Base-by-base conservation (phyloP, 1,140 invertebrate genomes). In the Leptestheria dahalacensis region DNA sequence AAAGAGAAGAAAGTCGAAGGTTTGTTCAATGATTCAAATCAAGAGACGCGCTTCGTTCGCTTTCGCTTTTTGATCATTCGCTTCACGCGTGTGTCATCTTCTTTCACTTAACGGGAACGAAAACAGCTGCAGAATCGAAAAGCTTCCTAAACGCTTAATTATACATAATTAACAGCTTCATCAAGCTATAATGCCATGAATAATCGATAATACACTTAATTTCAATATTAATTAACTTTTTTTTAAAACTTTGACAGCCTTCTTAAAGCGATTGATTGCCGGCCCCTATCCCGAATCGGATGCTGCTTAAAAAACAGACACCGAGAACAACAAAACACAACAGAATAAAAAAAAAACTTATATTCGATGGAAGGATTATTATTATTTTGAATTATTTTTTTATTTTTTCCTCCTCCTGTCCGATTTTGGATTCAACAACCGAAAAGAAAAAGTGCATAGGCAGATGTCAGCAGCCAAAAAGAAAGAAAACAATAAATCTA, bases 251-350 rank as follows among this genome's bases (percentile, higher is more conserved):
- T 48, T 60, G 64, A 1, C 63, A 73, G 71, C 69, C 15, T 72
- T 73, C 64, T 57, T 71, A 56, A 71, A 71, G 66, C 66, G 65
- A 33, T 49, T 73, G 28, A 65, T 73, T 57, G 70, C 72, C 48
- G 71, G 71, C 55, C 71, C 71, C 55, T 72, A 62, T 66, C 71
- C 71, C n/a, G 69, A 55, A 2, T 15, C 21, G 21, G 52, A 54
- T 41, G 33, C 33, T 41, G 6, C n/a, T n/a, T n/a, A n/a, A 51
- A 24, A 54, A 54, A 54, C 20, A 54, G 24, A 24, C 24, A 23
- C 20, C 12, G 20, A 55, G 11, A 41, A 28, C 28, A 41, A 15
- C 53, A 26, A 55, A 26, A 25, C 53, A 23, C 49, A 51, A 51
- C 49, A 21, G 49, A 24, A 25, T 24, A 51, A 51, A 51, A 51